Base-by-base conservation (phyloP, 2,888 invertebrate genomes). In the Thyatira batis region DNA sequence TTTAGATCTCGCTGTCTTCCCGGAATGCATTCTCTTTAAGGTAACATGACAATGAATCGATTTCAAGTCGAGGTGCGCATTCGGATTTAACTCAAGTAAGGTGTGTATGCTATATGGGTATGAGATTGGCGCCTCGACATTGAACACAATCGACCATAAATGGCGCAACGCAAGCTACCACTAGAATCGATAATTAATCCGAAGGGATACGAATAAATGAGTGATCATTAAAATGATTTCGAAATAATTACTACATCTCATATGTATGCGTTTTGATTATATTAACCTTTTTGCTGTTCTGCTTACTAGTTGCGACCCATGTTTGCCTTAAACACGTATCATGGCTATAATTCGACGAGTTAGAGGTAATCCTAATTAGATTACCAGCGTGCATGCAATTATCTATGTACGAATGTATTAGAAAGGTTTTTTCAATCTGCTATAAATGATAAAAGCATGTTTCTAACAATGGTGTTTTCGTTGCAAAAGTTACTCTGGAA, bases 121-220 rank as follows among this genome's bases (percentile, higher is more conserved):
- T 59, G 55, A 59, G 61, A 70, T 71, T 66, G 76, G 76, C 80
- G 76, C 81, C 75, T 76, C 75, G 71, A 75, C 78, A 78, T 78
- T 77, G 77, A 65, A 65, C 61, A 73, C 77, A 60, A 68, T 74
- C 69, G 55, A 49, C 84, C 80, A 58, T 85, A 78, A 78, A 84
- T 63, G 82, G 84, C 51, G 63, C 63, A 71, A 61, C 63, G 61
- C 70, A 67, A 71, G 72, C 73, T 65, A 71, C 79, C 58, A 62
- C 66, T 76, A 65, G 84, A 83, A 86, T 85, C 80, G 76, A 76
- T 82, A 82, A 82, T 84, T 68, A 73, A 69, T 69, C 65, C 65
- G 69, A 63, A 68, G 64, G 71, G 70, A 75, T 71, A 74, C 65
- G 63, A 73, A 80, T 74, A 73, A 73, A 73, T 76, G 67, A 67